Conservation (phyloP, 2,113 vertebrate genomes). For the Cettia cetti region DNA sequence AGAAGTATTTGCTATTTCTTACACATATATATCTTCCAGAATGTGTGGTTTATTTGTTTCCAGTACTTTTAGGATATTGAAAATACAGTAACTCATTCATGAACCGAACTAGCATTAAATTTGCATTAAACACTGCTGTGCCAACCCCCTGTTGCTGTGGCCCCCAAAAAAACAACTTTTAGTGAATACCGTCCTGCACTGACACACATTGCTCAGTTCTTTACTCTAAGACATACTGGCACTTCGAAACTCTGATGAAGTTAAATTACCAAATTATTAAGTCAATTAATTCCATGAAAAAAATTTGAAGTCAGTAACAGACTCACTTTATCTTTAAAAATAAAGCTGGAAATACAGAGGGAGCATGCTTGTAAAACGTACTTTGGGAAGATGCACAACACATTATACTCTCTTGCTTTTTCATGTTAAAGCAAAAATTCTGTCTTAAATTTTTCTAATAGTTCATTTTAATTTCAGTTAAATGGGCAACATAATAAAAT, state of each 20-base stretch:
- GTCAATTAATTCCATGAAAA: not conserved
- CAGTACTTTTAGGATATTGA: not conserved
- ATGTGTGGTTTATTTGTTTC: not conserved
- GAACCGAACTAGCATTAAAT: not conserved
- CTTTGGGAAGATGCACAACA: not conserved
- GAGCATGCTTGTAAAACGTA: not conserved
- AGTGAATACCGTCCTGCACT: not conserved
- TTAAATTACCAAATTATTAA: not conserved
- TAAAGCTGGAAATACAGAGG: not conserved
- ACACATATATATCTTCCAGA: not conserved
- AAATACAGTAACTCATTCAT: not conserved
- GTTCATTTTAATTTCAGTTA: not conserved
- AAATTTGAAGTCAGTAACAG: not conserved
- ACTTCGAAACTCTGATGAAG: not conserved
- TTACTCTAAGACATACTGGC: not conserved
- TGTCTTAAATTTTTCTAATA: not conserved
- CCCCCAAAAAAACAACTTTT: fast-evolving
- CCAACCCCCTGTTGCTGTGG: not conserved
- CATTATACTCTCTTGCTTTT: not conserved
- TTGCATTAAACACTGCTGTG: not conserved
- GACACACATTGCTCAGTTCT: not conserved
- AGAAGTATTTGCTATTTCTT: not conserved
- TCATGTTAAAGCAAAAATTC: not conserved
- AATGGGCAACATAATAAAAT: not conserved
- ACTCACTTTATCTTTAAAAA: not conserved